These are phyloP conservation scores for Oscarella lobularis DNA, from an alignment of 37 sponge, comb jelly and placozoan species.

Conservation along the genomic window DNA sequence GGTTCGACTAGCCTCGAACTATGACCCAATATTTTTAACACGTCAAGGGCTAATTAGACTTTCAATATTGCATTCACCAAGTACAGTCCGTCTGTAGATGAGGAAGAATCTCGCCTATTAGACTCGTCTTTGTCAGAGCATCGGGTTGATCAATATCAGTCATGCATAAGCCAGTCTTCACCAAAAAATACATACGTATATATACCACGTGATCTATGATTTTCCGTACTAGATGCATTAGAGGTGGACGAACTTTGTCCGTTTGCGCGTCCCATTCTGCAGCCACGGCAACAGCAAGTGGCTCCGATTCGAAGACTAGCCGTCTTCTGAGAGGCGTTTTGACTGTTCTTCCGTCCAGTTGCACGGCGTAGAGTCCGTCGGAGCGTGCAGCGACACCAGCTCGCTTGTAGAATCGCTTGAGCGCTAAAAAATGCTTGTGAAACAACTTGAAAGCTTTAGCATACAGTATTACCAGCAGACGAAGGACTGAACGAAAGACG, in stretches of 20 bases:
- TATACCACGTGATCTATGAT: neutral
- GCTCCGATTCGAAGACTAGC: constrained; percentile 43
- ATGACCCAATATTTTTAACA: neutral
- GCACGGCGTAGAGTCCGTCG: constrained; percentile 32
- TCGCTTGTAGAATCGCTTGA: constrained; percentile 55
- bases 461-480: no score
- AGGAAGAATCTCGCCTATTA: constrained; percentile 1
- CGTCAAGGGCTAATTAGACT: neutral
- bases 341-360: constrained; percentile 35
- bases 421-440: constrained; percentile 13
- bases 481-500: no score
- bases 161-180: constrained; percentile 58
- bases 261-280: constrained; percentile 59
- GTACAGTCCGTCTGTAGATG: constrained; percentile 44
- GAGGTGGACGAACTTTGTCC: constrained; percentile 25
- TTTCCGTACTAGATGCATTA: constrained; percentile 59
- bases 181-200: constrained; percentile 1
- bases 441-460: neutral
- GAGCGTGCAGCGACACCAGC: constrained; percentile 24
- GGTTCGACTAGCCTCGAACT: constrained; percentile 40
- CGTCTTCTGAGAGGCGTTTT: constrained; percentile 38
- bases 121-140: neutral
- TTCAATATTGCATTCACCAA: constrained; percentile 20
- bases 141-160: constrained; percentile 42
- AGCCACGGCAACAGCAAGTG: constrained; percentile 53